Evolutionary conservation across 2,888 invertebrate genomes (phyloP).

Genomic region (Nysson spinosus): DNA sequence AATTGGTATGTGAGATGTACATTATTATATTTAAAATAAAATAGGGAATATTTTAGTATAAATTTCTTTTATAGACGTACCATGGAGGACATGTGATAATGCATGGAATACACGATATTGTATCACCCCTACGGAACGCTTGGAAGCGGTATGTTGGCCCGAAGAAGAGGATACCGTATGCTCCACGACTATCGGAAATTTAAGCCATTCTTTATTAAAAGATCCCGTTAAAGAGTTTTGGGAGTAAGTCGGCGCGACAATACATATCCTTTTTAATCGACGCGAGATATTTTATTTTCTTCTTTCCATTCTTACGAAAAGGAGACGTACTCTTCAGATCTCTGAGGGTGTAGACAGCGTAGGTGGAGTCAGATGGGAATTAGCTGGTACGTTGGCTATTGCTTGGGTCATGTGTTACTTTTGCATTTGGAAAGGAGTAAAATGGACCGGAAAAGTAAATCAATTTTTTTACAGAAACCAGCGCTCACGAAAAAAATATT

Average conservation of each 20-base stretch:
- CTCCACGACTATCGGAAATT: slow-evolving; percentile 82
- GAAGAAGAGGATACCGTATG: slow-evolving; percentile 79
- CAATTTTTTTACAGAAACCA: not conserved
- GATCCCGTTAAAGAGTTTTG: slow-evolving; percentile 99
- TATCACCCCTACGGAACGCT: slow-evolving; percentile 91
- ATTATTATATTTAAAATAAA: not conserved
- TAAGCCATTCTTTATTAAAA: slow-evolving; percentile 84
- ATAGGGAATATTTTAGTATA: not conserved
- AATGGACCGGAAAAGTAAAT: slow-evolving; percentile 96
- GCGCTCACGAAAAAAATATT: no score
- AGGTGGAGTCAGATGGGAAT: slow-evolving; percentile 94
- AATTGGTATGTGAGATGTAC: slow-evolving; percentile 80
- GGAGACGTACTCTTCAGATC: slow-evolving; percentile 95
- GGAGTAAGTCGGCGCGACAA: slow-evolving; percentile 86
- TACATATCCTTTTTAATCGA: not conserved
- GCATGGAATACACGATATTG: slow-evolving; percentile 96
- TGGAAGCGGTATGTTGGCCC: slow-evolving; percentile 85
- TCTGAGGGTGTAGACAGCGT: slow-evolving; percentile 93
- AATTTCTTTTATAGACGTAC: slow-evolving; percentile 82
- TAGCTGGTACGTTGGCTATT: slow-evolving; percentile 92
- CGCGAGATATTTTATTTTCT: not conserved
- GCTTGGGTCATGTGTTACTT: slow-evolving; percentile 99
- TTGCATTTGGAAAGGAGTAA: slow-evolving; percentile 99
- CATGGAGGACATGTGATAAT: slow-evolving; percentile 95
- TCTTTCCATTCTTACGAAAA: no score